phyloP scores from a whole-genome alignment of 2,888 invertebrate species.

The Napeogenes inachia region DNA sequence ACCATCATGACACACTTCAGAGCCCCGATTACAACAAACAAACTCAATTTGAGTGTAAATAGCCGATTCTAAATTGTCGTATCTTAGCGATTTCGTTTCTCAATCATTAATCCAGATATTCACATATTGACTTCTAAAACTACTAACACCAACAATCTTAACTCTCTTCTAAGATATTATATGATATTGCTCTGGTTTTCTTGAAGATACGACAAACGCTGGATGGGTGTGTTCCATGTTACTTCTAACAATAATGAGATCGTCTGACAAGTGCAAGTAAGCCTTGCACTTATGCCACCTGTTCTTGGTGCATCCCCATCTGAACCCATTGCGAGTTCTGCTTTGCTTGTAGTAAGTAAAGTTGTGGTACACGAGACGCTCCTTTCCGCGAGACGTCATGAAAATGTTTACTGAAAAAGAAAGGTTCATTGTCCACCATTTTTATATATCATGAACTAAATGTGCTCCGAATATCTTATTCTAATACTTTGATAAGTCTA shows the following conservation, averaged over 20 bases:
- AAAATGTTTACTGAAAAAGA: conserved; percentile 71
- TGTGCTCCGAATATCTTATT: not conserved
- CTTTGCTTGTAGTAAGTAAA: conserved; percentile 71
- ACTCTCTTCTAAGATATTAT: no score
- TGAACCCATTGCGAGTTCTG: conserved; percentile 58
- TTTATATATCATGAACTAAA: conserved; percentile 4
- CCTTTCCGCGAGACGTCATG: conserved; percentile 69
- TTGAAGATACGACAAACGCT: conserved; percentile 42
- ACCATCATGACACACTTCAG: no score
- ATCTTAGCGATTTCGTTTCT: no score
- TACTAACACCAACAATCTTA: no score
- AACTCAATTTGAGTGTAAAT: no score
- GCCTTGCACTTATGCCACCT: conserved; percentile 70
- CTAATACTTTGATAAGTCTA: no score
- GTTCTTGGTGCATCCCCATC: conserved; percentile 73
- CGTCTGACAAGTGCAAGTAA: conserved; percentile 63
- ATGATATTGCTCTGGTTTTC: conserved; percentile 22
- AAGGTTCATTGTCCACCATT: conserved; percentile 7
- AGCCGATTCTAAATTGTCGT: no score
- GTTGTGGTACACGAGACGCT: conserved; percentile 59
- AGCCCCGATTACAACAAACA: no score
- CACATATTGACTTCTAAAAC: no score
- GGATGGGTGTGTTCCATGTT: conserved; percentile 68
- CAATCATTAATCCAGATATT: no score
- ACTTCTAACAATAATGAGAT: conserved; percentile 64